Base-by-base conservation (phyloP, 2,888 invertebrate species). In the Drosophila paranaensis region DNA sequence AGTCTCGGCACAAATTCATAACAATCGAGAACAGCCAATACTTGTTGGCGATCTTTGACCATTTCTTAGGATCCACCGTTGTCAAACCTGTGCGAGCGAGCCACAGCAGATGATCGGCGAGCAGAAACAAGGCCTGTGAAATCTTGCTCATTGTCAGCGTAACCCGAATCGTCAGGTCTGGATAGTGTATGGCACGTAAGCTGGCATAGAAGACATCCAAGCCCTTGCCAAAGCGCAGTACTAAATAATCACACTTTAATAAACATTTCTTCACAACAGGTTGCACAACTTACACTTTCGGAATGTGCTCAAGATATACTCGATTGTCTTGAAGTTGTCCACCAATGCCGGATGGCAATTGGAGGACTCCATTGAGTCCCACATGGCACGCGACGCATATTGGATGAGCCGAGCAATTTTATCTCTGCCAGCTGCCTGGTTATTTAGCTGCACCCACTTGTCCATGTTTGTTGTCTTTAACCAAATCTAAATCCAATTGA, bases 91-190 rank as follows among this genome's bases (percentile, higher is more conserved):
- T 95, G 82, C 96, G 94, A 5, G 96, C 95, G 3, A 97, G 93
- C 97, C 98, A 98, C 39, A 98, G 94, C 39, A 98, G 94, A 90
- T 98, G 97, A 91, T 98, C 98, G 14, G 97, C 95, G 53, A 97
- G 93, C 3, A 98, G 94, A 89, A 95, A 98, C 33, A 97, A 91
- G 0, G 97, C 95, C 91, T 96, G 95, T 33, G 96, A 95, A 58
- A 98, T 93, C 93, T 96, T 97, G 71, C 97, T 96, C 57, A 97
- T 90, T 0, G 97, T 96, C 40, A 97, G 92, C 35, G 96, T 95
- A 11, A 96, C 91, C 77, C 96, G 94, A 25, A 97, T 92, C 5
- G 95, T 93, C 16, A 95, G 90, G 90, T 98, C 96, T 35, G 95
- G 95, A 90, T 97, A 95, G 74, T 96, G 95, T 71, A 97, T 94